Evolutionary conservation across 2,888 invertebrate genomes (phyloP).

Genomic region (Stegophylla sp.): DNA sequence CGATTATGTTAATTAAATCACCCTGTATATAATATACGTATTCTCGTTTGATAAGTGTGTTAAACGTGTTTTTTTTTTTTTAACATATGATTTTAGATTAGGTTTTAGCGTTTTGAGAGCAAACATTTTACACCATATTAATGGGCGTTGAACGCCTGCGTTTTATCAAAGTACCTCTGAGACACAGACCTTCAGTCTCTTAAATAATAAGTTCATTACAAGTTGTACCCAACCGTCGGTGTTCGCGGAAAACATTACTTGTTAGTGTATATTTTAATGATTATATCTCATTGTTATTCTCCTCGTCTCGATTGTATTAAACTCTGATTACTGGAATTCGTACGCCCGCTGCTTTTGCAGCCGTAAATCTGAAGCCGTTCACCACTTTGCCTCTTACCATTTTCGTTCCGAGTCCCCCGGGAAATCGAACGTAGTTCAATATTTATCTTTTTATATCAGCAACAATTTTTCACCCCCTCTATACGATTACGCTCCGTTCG

Average conservation of each 20-base stretch:
- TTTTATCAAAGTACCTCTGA: too few relatives aligned
- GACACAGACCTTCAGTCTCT: too few relatives aligned
- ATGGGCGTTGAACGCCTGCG: too few relatives aligned
- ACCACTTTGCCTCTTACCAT: slow-evolving; percentile 36
- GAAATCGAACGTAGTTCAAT: slow-evolving; percentile 35
- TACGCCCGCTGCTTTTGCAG: background rate
- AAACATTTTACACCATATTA: too few relatives aligned
- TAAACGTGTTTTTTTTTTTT: too few relatives aligned
- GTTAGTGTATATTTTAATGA: background rate
- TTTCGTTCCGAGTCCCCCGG: slow-evolving; percentile 16
- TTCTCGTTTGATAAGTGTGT: too few relatives aligned
- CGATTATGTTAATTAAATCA: too few relatives aligned
- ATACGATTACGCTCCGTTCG: too few relatives aligned
- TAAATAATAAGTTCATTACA: slow-evolving; percentile 16
- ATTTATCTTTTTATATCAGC: slow-evolving; percentile 49
- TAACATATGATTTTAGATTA: too few relatives aligned
- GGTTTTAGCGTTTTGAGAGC: too few relatives aligned
- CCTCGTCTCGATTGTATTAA: slow-evolving; percentile 29
- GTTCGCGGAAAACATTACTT: slow-evolving; percentile 1
- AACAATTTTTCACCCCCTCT: slow-evolving; percentile 15
- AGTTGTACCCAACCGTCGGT: background rate
- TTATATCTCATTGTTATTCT: slow-evolving; percentile 34
- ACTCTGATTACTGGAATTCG: slow-evolving; percentile 34
- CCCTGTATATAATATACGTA: too few relatives aligned
- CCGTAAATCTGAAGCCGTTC: slow-evolving; percentile 23